Conservation (phyloP, 2,797 vertebrate species). For the Gymnothorax reevesii region DNA sequence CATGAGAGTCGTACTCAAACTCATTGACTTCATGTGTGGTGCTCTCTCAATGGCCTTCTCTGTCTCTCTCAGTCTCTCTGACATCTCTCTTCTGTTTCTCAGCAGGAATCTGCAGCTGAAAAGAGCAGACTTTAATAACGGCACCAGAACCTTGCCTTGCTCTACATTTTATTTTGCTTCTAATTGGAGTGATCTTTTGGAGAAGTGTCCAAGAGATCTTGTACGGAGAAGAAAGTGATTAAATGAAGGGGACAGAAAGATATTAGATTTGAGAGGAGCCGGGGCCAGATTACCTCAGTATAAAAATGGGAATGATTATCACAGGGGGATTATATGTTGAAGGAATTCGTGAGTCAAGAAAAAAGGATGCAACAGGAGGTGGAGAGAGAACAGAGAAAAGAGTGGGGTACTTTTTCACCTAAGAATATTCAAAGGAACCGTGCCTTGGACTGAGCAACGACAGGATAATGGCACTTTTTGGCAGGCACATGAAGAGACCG, state of each 20-base stretch:
- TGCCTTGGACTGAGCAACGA: constrained; percentile 77
- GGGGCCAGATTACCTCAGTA: background rate
- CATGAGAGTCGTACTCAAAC: constrained; percentile 80
- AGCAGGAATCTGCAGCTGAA: constrained; percentile 79
- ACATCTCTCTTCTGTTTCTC: constrained; percentile 64
- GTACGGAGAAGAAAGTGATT: background rate
- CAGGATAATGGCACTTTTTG: constrained; percentile 77
- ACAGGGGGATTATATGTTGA: background rate
- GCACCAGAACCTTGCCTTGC: background rate
- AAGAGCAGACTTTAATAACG: constrained; percentile 4
- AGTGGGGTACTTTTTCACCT: constrained; percentile 81
- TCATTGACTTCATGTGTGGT: constrained; percentile 75
- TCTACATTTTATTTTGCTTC: background rate
- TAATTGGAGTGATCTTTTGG: constrained; percentile 8
- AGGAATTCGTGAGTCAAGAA: background rate
- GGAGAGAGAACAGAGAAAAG: constrained; percentile 10
- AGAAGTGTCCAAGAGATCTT: background rate
- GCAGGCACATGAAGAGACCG: constrained; percentile 86
- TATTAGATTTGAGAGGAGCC: background rate
- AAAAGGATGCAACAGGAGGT: background rate
- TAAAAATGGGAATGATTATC: background rate
- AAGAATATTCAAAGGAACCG: constrained; percentile 91
- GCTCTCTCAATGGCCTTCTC: constrained; percentile 76
- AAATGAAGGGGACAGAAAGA: background rate
- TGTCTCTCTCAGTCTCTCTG: constrained; percentile 73